Evolutionary conservation across 2,888 invertebrate genomes (phyloP).

Genomic region (Melanargia galathea): DNA sequence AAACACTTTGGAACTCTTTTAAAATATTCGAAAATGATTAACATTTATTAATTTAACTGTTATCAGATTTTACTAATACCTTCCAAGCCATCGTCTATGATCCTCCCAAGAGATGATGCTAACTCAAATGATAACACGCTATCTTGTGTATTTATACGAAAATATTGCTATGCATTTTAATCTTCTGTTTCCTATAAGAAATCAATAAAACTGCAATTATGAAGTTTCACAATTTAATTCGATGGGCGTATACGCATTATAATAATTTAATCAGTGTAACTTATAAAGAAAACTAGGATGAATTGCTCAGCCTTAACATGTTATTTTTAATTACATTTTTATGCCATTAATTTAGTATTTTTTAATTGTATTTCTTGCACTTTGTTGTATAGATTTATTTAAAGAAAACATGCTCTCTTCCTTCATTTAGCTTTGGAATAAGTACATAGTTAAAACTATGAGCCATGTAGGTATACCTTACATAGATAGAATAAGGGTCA

Average conservation of each 20-base stretch:
- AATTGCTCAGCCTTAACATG: constrained; percentile 25
- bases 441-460: no score
- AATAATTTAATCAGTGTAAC: constrained; percentile 33
- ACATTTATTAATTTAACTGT: not conserved
- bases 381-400: not conserved
- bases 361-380: not conserved
- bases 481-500: no score
- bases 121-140: constrained; percentile 48
- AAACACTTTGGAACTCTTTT: not conserved
- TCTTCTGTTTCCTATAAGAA: constrained; percentile 53
- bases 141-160: constrained; percentile 44
- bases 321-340: constrained; percentile 8
- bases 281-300: constrained; percentile 28
- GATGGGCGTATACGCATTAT: constrained; percentile 40
- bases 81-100: constrained; percentile 60
- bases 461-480: no score
- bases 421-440: not conserved
- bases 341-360: not conserved
- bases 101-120: constrained; percentile 42
- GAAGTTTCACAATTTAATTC: constrained; percentile 44
- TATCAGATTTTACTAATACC: constrained; percentile 49
- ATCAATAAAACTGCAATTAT: constrained; percentile 44
- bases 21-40: not conserved
- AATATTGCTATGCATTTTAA: constrained; percentile 51
- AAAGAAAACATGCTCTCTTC: not conserved